These are phyloP conservation scores for Epinotia demarniana DNA, from an alignment of 2,888 invertebrate species.

Conservation along the genomic window DNA sequence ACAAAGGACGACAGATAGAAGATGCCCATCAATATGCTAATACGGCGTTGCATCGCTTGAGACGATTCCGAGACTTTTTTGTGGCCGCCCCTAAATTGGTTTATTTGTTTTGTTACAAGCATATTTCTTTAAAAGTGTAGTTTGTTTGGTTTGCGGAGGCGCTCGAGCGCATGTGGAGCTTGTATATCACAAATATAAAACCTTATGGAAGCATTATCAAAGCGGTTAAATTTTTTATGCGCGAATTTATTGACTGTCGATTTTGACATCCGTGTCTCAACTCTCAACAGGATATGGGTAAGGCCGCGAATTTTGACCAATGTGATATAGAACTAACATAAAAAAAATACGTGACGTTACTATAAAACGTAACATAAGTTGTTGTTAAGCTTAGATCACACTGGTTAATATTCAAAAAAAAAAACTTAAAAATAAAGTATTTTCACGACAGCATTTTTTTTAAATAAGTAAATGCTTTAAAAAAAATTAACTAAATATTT, in stretches of 20 bases:
- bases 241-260: slow-evolving; percentile 51
- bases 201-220: slow-evolving; percentile 47
- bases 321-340: no score
- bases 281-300: slow-evolving; percentile 50
- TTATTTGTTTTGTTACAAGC: slow-evolving; percentile 81
- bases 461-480: no score
- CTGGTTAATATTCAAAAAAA: no score
- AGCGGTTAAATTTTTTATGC: slow-evolving; percentile 51
- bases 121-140: slow-evolving; percentile 73
- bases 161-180: slow-evolving; percentile 65
- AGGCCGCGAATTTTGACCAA: no score
- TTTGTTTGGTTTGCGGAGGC: slow-evolving; percentile 76
- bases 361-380: no score
- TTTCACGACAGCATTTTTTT: no score
- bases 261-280: slow-evolving; percentile 51
- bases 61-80: slow-evolving; percentile 71
- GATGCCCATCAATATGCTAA: slow-evolving; percentile 82
- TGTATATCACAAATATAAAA: slow-evolving; percentile 47
- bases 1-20: slow-evolving; percentile 79
- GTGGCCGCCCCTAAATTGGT: slow-evolving; percentile 75
- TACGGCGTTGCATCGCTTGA: slow-evolving; percentile 68
- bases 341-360: no score
- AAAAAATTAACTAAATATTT: no score
- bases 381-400: no score
- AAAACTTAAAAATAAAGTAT: no score